Evolutionary conservation across 2,113 vertebrate species (phyloP), one percentile per base, ranked within the genome.

Genomic region (Colinus virginianus): DNA sequence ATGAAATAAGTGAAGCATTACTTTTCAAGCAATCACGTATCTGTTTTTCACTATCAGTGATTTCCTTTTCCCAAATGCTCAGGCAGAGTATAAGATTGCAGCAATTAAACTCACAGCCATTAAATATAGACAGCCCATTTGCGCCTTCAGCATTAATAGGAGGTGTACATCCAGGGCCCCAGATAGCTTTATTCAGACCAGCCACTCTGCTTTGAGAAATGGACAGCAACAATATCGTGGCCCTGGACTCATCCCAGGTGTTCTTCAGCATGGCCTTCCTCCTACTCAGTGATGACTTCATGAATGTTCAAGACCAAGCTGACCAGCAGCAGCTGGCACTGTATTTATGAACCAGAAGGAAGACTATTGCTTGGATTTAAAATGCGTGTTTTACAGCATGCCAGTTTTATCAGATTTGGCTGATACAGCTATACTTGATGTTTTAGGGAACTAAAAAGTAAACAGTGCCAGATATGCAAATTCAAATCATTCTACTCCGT

Each of bases 401-500:
- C 78, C 78, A 77, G 63, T 40, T 96, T 94, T 91, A 49, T 49
- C 70, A 87, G 67, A 42, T 95, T 87, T 74, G 55, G 90, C 76
- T 94, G 71, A 53, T 91, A 66, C 1, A 76, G 87, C 87, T 93
- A 18, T 83, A 51, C 55, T 66, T 0, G 3, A 61, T 40, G 42
- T 78, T 89, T 89, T 56, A 90, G 61, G 61, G 75, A 93, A 89
- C 1, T 42, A 88, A 84, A 91, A 92, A 92, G 84, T 79, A 87
- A 93, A 87, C 45, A 82, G 71, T 0, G n/a, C 71, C 89, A 94
- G 93, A 83, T 61, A 93, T 70, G 82, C 78, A 95, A 89, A 90
- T 90, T 66, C 38, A 82, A 76, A 84, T 56, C 4, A 22, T 78
- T 62, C 63, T 74, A 22, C 67, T 87, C 67, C 28, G 43, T 72